Conservation (phyloP, 1,140 invertebrate genomes). For the Brachionus koreanus region DNA sequence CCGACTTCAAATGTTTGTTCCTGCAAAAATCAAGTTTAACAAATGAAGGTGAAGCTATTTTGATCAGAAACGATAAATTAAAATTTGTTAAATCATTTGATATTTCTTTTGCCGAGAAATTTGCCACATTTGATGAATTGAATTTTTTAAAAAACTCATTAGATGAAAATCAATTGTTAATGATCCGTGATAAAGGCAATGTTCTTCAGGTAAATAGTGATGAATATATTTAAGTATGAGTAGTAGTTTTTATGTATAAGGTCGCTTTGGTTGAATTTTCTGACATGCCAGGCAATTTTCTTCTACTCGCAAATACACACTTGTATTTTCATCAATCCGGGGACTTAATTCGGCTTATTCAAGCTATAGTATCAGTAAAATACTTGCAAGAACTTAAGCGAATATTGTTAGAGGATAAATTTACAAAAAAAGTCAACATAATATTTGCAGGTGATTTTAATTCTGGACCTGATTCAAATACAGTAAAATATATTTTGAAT, state of each 20-base stretch:
- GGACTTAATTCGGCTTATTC: constrained; percentile 19
- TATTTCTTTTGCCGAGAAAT: not conserved
- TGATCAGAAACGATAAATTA: not conserved
- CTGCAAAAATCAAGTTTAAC: not conserved
- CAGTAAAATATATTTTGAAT: not conserved
- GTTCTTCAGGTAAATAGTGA: not conserved
- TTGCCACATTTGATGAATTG: not conserved
- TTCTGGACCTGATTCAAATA: not conserved
- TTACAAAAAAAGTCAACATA: constrained; percentile 11
- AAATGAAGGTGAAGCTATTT: constrained; percentile 18
- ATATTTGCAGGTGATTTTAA: constrained; percentile 40
- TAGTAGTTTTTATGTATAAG: not conserved
- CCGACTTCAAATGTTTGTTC: not conserved
- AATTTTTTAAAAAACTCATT: not conserved
- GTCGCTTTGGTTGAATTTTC: not conserved
- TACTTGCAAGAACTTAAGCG: not conserved
- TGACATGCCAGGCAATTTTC: constrained; percentile 11
- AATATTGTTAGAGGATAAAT: not conserved
- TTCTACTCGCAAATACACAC: constrained; percentile 22
- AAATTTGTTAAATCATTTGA: constrained; percentile 13
- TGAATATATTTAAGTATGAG: not conserved
- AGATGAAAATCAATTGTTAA: not conserved
- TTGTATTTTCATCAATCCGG: constrained; percentile 36
- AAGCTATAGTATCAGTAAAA: not conserved
- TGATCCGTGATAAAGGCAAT: not conserved